Conservation (phyloP, 2,797 vertebrate species). For the Alfaro cultratus region DNA sequence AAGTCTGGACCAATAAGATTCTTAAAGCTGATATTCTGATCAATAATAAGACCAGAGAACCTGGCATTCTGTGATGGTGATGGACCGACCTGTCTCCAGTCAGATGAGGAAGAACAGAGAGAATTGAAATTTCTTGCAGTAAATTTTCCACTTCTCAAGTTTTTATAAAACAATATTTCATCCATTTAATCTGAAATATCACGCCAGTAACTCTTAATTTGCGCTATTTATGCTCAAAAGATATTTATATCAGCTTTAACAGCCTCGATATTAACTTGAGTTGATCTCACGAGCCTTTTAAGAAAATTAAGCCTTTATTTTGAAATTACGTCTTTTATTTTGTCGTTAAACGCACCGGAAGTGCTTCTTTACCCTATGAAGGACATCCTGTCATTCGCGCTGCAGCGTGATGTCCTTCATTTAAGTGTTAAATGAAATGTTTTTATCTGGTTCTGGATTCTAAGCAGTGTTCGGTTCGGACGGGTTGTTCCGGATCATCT, state of each 20-base stretch:
- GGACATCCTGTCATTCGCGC: constrained; percentile 15
- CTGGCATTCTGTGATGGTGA: no score
- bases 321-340: background rate
- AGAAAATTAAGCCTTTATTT: background rate
- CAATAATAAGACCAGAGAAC: background rate
- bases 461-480: rapidly evolving
- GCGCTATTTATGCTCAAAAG: background rate
- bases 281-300: background rate
- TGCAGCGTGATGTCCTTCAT: background rate
- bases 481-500: background rate
- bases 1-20: background rate
- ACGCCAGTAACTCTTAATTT: no score
- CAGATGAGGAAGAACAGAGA: no score
- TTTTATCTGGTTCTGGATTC: rapidly evolving
- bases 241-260: rapidly evolving
- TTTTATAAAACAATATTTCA: no score
- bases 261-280: background rate
- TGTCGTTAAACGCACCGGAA: background rate
- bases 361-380: background rate
- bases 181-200: no score
- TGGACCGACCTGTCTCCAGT: no score
- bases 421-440: background rate
- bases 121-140: no score
- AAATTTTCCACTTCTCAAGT: no score
- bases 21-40: background rate